Conservation (phyloP, 2,888 invertebrate genomes). For the Nemotelus pantherinus region DNA sequence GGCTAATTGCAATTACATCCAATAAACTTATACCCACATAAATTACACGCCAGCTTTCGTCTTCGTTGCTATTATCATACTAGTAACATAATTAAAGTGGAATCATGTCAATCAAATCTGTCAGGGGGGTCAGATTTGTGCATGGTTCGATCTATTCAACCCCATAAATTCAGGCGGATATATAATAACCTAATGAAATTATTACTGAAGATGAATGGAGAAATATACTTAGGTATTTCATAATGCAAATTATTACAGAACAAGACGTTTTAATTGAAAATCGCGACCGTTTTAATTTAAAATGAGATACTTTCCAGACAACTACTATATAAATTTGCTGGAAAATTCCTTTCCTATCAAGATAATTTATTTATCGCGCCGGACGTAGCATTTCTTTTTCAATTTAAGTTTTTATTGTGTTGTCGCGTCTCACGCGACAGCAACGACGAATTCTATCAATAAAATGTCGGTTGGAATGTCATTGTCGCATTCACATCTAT, state of each 20-base stretch:
- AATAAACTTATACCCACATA: too few relatives aligned
- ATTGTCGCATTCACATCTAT: background rate
- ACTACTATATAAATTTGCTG: background rate
- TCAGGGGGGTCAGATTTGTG: too few relatives aligned
- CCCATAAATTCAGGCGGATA: too few relatives aligned
- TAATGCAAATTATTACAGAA: background rate
- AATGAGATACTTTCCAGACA: background rate
- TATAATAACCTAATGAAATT: too few relatives aligned
- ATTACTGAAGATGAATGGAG: too few relatives aligned
- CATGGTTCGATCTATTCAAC: too few relatives aligned
- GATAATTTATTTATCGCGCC: slow-evolving; percentile 12
- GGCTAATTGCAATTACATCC: too few relatives aligned
- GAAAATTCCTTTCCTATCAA: background rate
- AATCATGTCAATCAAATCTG: too few relatives aligned
- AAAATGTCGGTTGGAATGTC: background rate
- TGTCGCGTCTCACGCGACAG: background rate
- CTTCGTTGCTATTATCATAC: too few relatives aligned
- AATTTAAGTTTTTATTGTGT: background rate
- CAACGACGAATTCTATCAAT: slow-evolving; percentile 7
- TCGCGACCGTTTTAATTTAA: slow-evolving; percentile 17
- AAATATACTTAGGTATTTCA: background rate
- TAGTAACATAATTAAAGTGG: too few relatives aligned
- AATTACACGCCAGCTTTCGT: too few relatives aligned
- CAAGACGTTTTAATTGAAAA: slow-evolving; percentile 2
- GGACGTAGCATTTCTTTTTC: slow-evolving; percentile 17